Evolutionary conservation across 1,140 invertebrate species (phyloP).

Genomic region (Pentalonia nigronervosa): DNA sequence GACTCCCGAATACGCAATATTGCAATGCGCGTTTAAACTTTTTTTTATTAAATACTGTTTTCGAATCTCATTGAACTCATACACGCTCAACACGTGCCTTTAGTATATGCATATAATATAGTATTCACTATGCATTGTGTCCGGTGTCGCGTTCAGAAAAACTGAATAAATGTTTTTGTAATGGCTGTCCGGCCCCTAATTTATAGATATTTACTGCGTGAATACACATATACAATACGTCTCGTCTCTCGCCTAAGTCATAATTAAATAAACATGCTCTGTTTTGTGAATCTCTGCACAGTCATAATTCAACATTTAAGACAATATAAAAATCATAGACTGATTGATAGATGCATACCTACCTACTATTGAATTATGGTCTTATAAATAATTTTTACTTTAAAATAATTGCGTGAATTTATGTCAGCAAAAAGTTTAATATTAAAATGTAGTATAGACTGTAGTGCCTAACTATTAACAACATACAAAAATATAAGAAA

Average conservation of each 20-base stretch:
- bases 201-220: background rate
- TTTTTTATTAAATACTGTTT: background rate
- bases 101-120: background rate
- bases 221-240: background rate
- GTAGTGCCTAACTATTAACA: too few species aligned
- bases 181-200: background rate
- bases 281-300: background rate
- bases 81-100: background rate
- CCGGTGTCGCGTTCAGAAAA: background rate
- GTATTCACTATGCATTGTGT: background rate
- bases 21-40: background rate
- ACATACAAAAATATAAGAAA: too few species aligned
- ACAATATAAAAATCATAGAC: background rate
- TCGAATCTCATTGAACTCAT: background rate
- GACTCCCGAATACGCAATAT: background rate
- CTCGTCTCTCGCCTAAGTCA: background rate
- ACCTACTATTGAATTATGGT: background rate
- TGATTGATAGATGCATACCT: background rate
- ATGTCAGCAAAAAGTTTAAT: background rate
- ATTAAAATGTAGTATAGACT: background rate
- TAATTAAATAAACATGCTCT: constrained; percentile 21
- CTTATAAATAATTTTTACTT: background rate
- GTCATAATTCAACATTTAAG: background rate
- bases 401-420: background rate
- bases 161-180: constrained; percentile 34